These are phyloP conservation scores for Miniopterus natalensis DNA, from an alignment of 2,113 vertebrate genomes.

Conservation along the genomic window DNA sequence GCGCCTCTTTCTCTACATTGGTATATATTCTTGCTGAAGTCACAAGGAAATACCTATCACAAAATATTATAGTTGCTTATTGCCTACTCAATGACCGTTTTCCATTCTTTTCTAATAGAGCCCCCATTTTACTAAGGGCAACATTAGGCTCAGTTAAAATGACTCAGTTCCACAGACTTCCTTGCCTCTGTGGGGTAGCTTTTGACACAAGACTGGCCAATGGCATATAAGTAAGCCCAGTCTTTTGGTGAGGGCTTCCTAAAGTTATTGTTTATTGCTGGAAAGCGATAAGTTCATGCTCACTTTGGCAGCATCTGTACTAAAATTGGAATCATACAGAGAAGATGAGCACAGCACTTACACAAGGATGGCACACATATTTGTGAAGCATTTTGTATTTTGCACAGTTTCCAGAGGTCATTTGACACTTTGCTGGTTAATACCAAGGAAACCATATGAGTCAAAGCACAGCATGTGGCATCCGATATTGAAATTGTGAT, in stretches of 20 bases:
- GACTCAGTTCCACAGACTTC: background rate
- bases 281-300: background rate
- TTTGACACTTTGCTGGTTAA: background rate
- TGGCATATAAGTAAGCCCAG: background rate
- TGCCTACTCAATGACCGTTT: background rate
- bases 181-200: background rate
- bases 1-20: background rate
- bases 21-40: background rate
- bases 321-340: background rate
- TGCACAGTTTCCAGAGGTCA: background rate
- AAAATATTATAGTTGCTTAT: background rate
- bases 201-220: background rate
- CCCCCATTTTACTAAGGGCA: background rate
- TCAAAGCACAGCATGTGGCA: background rate
- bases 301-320: background rate
- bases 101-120: background rate
- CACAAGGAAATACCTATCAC: background rate
- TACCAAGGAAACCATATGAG: background rate
- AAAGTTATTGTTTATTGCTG: background rate
- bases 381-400: conserved; percentile 12
- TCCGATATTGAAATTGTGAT: background rate
- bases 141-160: conserved; percentile 8
- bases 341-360: background rate
- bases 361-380: background rate
- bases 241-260: background rate